Conservation (phyloP, 2,888 invertebrate genomes). For the Oligia strigilis region DNA sequence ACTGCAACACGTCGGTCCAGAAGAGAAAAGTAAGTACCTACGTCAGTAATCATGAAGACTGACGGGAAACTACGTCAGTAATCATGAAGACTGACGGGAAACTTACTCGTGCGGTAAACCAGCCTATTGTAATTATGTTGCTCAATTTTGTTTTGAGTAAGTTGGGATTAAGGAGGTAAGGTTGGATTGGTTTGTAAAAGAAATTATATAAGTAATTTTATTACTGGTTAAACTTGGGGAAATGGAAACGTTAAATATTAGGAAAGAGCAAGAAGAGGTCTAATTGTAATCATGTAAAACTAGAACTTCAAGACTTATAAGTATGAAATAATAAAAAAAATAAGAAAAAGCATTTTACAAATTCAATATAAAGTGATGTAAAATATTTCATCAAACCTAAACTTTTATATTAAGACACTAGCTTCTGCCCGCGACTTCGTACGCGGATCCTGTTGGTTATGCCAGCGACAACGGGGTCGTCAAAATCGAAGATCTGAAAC, state of each 20-base stretch:
- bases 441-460: no score
- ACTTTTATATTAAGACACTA: neutral
- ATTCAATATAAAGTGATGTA: neutral
- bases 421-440: no score
- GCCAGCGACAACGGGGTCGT: no score
- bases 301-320: neutral
- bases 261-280: neutral
- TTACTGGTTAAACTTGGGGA: no score
- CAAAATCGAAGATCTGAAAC: no score
- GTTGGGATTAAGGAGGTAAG: neutral
- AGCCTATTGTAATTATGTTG: conserved; percentile 20
- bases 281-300: neutral
- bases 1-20: conserved; percentile 1
- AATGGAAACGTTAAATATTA: neutral
- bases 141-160: neutral
- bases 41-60: conserved; percentile 18
- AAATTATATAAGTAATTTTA: neutral
- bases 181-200: neutral
- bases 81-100: conserved; percentile 23
- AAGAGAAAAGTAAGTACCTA: neutral
- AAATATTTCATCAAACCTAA: neutral
- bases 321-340: neutral
- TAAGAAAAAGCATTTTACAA: neutral
- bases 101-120: neutral
- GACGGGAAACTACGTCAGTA: neutral